Evolutionary conservation across 2,113 vertebrate genomes (phyloP), one percentile per base, ranked within the genome.

Genomic region (Fulica atra): DNA sequence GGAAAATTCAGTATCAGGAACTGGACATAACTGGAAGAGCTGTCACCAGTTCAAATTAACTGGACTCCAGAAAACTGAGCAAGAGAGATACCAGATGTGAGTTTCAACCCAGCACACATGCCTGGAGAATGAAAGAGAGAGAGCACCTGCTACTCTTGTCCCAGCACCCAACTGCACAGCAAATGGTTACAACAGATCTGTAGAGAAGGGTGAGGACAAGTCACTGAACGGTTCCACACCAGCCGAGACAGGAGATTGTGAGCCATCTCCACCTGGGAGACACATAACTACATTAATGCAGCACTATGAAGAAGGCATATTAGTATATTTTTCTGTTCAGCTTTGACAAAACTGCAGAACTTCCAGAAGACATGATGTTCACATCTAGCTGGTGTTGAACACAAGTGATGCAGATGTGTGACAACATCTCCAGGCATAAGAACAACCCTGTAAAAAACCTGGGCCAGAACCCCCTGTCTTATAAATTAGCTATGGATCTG

Each of bases 351-450:
- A 15, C 13, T n/a, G 16, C 23, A 70, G 81, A 82, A 51, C 21
- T 63, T 51, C 35, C 65, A 70, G 82, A 33, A 6, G 8, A n/a
- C 25, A 70, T 16, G 46, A 70, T 9, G 15, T 33, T 54, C 42
- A 51, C 48, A 46, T 28, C n/a, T 68, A 68, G n/a, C 48, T 76
- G 36, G 23, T n/a, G 61, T 1, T 64, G 50, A 78, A 42, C 0
- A 0, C 18, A 53, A 17, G 13, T 1, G 2, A 74, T 65, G 29
- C 25, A 73, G 16, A 81, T 16, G 11, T 3, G 1, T 36, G 42
- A 71, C 40, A 44, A 63, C 0, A 8, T 6, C 5, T 38, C 10
- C 28, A 77, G 8, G 13, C 21, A 51, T 21, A 40, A 68, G 72
- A 25, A 35, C 6, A 51, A 88, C 28, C 21, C 48, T 31, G 31